Evolutionary conservation across 2,888 invertebrate species (phyloP).

Genomic region (Catocala fraxini): DNA sequence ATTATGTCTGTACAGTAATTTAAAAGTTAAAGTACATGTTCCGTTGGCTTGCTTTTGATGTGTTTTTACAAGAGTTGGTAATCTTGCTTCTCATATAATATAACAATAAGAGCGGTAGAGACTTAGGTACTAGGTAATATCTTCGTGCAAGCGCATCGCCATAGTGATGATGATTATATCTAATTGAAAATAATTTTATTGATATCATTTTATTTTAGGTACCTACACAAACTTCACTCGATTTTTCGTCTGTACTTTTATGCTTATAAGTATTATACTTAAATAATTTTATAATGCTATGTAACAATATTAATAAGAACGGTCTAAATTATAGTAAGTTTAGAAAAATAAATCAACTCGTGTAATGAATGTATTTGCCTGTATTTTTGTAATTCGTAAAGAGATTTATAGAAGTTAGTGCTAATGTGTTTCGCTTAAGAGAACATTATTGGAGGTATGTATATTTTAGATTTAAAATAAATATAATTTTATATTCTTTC

Average conservation of each 20-base stretch:
- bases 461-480: neutral
- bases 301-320: neutral
- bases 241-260: neutral
- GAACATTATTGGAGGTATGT: neutral
- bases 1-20: neutral
- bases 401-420: constrained; percentile 7
- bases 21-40: neutral
- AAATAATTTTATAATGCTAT: constrained; percentile 7
- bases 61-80: too few relatives aligned
- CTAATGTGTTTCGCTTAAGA: neutral
- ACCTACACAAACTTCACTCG: neutral
- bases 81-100: too few relatives aligned
- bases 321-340: constrained; percentile 1
- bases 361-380: constrained; percentile 12
- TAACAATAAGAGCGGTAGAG: too few relatives aligned
- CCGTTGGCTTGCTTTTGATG: too few relatives aligned
- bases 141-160: too few relatives aligned
- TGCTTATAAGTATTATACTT: constrained; percentile 2
- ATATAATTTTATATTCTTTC: neutral
- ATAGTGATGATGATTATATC: too few relatives aligned
- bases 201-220: neutral
- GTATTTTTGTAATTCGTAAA: constrained; percentile 12
- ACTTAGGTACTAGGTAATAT: too few relatives aligned
- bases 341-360: constrained; percentile 8
- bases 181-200: too few relatives aligned